phyloP scores from a whole-genome alignment of 2,113 vertebrate genomes.

The Rutilus rutilus region DNA sequence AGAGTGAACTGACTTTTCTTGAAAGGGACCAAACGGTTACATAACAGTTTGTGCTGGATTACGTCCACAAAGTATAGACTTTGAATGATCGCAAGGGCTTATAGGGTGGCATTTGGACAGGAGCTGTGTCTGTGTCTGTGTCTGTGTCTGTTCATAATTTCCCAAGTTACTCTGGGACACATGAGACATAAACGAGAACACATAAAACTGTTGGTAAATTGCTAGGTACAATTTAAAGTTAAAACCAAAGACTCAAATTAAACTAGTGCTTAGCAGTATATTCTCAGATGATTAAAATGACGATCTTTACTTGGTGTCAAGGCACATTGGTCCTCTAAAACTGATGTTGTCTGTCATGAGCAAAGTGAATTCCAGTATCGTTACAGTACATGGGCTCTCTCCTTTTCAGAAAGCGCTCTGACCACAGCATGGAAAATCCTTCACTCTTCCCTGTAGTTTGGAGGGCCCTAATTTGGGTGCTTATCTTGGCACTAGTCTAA shows the following conservation, averaged over 20 bases:
- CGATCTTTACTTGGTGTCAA: background rate
- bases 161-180: background rate
- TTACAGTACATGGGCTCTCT: background rate
- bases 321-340: slow-evolving; percentile 1
- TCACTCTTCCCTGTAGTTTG: slow-evolving; percentile 21
- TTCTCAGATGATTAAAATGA: slow-evolving; percentile 18
- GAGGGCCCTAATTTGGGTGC: slow-evolving; percentile 41
- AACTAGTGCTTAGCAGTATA: background rate
- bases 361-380: background rate
- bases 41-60: background rate
- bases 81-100: background rate
- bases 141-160: background rate
- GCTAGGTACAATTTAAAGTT: background rate
- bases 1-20: background rate
- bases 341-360: background rate
- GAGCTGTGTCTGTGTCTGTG: background rate
- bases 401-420: background rate
- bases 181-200: background rate
- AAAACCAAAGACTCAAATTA: background rate
- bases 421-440: slow-evolving; percentile 37
- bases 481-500: slow-evolving; percentile 47
- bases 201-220: background rate
- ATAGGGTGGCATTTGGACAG: background rate
- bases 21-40: background rate
- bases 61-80: background rate